phyloP scores from a whole-genome alignment of 2,113 vertebrate species.

The Python bivittatus region DNA sequence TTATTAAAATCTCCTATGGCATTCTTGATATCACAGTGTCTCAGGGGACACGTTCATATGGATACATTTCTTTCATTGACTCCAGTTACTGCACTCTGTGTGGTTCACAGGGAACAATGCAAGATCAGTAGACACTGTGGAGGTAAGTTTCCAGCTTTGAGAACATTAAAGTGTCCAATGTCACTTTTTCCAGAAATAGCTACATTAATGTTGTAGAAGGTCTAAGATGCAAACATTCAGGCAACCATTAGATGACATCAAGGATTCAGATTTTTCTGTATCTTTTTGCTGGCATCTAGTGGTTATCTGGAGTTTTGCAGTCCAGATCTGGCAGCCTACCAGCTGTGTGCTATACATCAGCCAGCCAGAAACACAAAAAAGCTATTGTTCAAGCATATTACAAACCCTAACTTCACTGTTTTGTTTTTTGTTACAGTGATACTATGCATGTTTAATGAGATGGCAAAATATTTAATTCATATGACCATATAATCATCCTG shows the following conservation, averaged over 20 bases:
- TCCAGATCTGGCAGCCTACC: not conserved
- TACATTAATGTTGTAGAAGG: not conserved
- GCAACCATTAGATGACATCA: not conserved
- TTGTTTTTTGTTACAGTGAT: not conserved
- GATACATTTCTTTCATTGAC: not conserved
- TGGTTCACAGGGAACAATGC: not conserved
- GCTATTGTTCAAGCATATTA: not conserved
- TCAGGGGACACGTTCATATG: not conserved
- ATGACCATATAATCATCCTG: not conserved
- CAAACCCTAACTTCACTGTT: not conserved
- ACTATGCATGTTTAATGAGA: not conserved
- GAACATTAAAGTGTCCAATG: not conserved
- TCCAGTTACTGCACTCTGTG: not conserved
- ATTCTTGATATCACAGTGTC: not conserved
- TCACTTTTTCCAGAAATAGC: not conserved
- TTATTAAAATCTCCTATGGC: not conserved
- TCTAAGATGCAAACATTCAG: not conserved
- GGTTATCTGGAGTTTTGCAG: not conserved
- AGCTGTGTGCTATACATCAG: not conserved
- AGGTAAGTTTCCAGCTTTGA: not conserved
- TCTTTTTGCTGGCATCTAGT: not conserved
- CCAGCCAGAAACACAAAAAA: not conserved
- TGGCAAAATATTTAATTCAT: not conserved
- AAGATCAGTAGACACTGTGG: not conserved
- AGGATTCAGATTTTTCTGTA: not conserved